Evolutionary conservation across 2,113 vertebrate species (phyloP).

Genomic region (Cyanistes caeruleus): DNA sequence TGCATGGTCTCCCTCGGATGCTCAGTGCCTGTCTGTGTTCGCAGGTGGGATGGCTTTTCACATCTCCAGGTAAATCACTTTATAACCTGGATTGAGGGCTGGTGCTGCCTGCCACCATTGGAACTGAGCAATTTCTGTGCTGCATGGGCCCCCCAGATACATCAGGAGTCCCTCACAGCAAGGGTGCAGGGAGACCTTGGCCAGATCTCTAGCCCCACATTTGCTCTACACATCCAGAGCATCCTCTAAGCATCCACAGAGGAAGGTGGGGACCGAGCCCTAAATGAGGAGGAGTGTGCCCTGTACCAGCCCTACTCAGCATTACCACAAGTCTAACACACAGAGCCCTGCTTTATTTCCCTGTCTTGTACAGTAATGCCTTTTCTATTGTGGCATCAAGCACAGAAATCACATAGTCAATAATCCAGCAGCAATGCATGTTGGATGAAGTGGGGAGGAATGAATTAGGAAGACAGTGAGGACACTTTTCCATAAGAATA

Average conservation of each 20-base stretch:
- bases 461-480: neutral
- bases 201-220: neutral
- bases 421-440: neutral
- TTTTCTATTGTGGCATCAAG: neutral
- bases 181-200: neutral
- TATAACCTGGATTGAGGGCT: neutral
- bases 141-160: accelerated
- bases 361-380: neutral
- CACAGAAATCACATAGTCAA: slow-evolving; percentile 12
- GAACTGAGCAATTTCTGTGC: neutral
- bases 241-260: neutral
- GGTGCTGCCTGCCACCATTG: neutral
- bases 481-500: neutral
- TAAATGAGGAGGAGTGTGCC: neutral
- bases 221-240: neutral
- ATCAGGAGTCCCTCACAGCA: neutral
- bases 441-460: neutral
- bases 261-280: neutral
- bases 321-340: neutral
- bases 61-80: neutral
- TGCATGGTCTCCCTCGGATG: accelerated
- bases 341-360: neutral
- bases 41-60: neutral
- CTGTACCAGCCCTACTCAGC: neutral
- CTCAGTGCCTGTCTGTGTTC: neutral